Evolutionary conservation across 2,797 vertebrate genomes (phyloP).

Genomic region (Malurus leucopterus): DNA sequence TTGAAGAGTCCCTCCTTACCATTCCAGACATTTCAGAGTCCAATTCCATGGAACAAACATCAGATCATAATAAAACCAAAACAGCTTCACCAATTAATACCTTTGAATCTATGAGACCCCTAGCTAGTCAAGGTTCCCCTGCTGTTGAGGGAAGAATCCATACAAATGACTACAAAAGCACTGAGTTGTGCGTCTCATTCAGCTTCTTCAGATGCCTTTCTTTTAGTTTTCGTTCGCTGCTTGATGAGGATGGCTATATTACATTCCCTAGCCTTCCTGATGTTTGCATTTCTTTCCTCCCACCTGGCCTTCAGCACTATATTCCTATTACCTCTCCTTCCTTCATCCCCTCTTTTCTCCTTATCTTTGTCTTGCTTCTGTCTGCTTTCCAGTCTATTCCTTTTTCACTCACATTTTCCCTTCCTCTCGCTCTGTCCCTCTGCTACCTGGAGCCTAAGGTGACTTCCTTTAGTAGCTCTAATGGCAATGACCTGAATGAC

Average conservation of each 20-base stretch:
- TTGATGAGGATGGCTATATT: slow-evolving; percentile 74
- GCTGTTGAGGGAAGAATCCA: background rate
- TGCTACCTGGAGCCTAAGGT: slow-evolving; percentile 88
- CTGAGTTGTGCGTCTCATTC: slow-evolving; percentile 61
- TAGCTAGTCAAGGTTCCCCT: slow-evolving; percentile 25
- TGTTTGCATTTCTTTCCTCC: slow-evolving; percentile 74
- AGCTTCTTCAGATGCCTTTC: slow-evolving; percentile 72
- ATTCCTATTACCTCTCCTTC: slow-evolving; percentile 84
- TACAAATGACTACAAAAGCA: slow-evolving; percentile 26
- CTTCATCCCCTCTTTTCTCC: slow-evolving; percentile 86
- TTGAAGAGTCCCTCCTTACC: slow-evolving; percentile 61
- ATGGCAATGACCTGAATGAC: slow-evolving; percentile 67
- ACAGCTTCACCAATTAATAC: background rate
- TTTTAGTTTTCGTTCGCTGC: slow-evolving; percentile 68
- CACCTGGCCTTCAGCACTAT: slow-evolving; percentile 73
- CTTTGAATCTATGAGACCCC: background rate
- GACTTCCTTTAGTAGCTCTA: slow-evolving; percentile 63
- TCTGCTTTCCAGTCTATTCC: slow-evolving; percentile 88
- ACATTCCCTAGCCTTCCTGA: slow-evolving; percentile 75
- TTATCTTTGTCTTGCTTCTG: slow-evolving; percentile 86
- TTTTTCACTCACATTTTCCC: slow-evolving; percentile 85
- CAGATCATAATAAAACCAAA: slow-evolving; percentile 15
- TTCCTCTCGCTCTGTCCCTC: slow-evolving; percentile 90
- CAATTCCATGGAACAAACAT: slow-evolving; percentile 22
- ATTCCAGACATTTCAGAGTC: slow-evolving; percentile 46